A percentile compares a stretch with the other conserved stretches of the same genome.
These are phyloP conservation scores for Eospalax fontanierii DNA, from an alignment of 2,797 vertebrate species.

Conservation along the genomic window DNA sequence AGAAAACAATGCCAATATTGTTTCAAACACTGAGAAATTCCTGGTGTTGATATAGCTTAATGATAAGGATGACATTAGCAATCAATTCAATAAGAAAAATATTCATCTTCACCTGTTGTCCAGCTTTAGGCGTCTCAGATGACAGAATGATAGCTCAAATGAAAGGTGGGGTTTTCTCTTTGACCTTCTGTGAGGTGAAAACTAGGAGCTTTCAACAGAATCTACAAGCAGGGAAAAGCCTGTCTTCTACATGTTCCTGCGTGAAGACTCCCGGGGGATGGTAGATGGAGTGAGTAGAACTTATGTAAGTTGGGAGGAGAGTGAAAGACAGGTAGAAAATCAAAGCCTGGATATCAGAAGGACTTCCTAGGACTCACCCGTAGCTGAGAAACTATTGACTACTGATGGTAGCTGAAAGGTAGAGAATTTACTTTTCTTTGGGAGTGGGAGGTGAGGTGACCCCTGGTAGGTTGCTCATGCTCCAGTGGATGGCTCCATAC, in stretches of 20 bases:
- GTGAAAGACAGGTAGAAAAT: background rate
- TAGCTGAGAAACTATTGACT: no score
- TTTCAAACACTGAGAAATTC: slow-evolving; percentile 27
- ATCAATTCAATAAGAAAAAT: background rate
- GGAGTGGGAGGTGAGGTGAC: no score
- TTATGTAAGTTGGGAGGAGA: background rate
- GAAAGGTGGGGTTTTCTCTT: slow-evolving; percentile 33
- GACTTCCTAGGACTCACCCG: no score
- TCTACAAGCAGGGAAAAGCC: background rate
- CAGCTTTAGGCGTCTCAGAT: background rate
- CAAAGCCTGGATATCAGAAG: no score
- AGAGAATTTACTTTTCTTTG: no score
- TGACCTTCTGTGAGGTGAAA: background rate
- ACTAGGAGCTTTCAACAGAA: background rate
- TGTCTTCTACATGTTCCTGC: background rate
- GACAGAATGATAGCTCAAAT: background rate
- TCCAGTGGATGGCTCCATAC: no score
- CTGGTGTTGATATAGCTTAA: background rate
- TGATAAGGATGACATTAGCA: background rate
- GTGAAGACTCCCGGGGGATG: background rate
- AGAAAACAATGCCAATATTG: slow-evolving; percentile 4
- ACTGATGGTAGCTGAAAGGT: no score
- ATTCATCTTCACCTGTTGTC: background rate
- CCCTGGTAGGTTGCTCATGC: no score
- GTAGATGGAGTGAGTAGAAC: background rate